Conservation (phyloP, 2,113 vertebrate species). For the Myodes glareolus region DNA sequence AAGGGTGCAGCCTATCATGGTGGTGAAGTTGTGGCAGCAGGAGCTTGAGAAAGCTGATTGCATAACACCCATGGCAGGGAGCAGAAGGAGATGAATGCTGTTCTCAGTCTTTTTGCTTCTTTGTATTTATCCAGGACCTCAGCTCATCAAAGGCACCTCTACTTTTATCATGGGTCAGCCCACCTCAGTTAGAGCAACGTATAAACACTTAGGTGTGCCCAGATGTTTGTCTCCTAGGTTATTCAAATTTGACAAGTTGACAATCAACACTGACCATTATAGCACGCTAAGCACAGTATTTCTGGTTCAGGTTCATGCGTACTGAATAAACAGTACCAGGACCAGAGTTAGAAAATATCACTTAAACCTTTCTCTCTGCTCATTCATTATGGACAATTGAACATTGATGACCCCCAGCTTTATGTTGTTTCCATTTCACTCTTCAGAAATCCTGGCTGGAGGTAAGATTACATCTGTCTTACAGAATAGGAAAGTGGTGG, state of each 20-base stretch:
- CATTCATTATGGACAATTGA: not conserved
- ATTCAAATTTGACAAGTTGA: not conserved
- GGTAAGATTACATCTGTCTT: not conserved
- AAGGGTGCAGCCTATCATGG: not conserved
- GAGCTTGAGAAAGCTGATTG: not conserved
- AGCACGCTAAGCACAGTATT: not conserved
- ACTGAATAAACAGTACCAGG: not conserved
- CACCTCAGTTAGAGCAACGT: not conserved
- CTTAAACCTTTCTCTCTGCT: not conserved
- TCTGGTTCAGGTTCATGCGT: not conserved
- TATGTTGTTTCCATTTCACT: not conserved
- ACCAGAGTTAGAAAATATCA: not conserved
- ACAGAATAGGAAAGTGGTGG: not conserved
- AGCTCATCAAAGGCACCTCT: not conserved
- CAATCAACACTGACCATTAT: not conserved
- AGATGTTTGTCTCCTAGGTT: not conserved
- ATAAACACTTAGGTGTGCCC: not conserved
- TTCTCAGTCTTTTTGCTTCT: not conserved
- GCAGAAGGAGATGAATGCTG: not conserved
- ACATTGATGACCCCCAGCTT: not conserved
- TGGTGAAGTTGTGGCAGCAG: not conserved
- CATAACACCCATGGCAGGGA: not conserved
- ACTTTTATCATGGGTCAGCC: not conserved
- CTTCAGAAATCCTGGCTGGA: not conserved
- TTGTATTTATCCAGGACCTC: not conserved